Percentiles rank a stretch among this genome's conserved stretches.
These are phyloP conservation scores for Morpho achilles DNA, from an alignment of 2,888 invertebrate species.

Conservation along the genomic window DNA sequence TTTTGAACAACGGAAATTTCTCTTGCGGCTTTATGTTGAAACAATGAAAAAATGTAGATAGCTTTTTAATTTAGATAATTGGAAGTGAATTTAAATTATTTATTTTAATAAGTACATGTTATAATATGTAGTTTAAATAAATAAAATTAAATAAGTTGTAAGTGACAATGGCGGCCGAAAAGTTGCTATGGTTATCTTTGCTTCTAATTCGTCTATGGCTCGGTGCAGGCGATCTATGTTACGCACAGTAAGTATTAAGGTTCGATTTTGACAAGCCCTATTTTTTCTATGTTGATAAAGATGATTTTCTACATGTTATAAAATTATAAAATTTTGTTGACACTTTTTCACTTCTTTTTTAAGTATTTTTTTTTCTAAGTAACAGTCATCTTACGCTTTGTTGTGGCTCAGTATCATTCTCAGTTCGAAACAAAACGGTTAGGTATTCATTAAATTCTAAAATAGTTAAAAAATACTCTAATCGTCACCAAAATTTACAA, in stretches of 20 bases:
- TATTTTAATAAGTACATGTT: slow-evolving; percentile 16
- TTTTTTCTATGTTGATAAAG: no score
- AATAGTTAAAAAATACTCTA: no score
- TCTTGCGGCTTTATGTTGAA: slow-evolving; percentile 16
- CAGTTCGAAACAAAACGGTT: no score
- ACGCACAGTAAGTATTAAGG: slow-evolving; percentile 66
- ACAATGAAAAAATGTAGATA: slow-evolving; percentile 22
- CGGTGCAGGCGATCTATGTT: slow-evolving; percentile 68
- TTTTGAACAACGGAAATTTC: slow-evolving; percentile 10
- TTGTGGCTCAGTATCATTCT: no score
- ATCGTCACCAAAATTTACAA: no score
- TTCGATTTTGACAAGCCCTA: no score
- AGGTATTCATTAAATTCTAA: no score
- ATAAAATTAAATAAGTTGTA: slow-evolving; percentile 13
- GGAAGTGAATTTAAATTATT: slow-evolving; percentile 16
- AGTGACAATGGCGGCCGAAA: slow-evolving; percentile 54
- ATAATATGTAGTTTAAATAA: slow-evolving; percentile 15
- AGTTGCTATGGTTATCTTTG: slow-evolving; percentile 56
- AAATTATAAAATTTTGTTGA: no score
- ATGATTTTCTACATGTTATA: no score
- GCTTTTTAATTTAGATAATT: slow-evolving; percentile 20
- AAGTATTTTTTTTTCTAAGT: no score
- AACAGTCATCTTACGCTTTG: no score
- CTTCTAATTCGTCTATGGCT: slow-evolving; percentile 62
- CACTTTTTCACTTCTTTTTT: no score